Evolutionary conservation across 2,113 vertebrate genomes (phyloP), one percentile per base, ranked within the genome.

Genomic region (Okapia johnstoni): DNA sequence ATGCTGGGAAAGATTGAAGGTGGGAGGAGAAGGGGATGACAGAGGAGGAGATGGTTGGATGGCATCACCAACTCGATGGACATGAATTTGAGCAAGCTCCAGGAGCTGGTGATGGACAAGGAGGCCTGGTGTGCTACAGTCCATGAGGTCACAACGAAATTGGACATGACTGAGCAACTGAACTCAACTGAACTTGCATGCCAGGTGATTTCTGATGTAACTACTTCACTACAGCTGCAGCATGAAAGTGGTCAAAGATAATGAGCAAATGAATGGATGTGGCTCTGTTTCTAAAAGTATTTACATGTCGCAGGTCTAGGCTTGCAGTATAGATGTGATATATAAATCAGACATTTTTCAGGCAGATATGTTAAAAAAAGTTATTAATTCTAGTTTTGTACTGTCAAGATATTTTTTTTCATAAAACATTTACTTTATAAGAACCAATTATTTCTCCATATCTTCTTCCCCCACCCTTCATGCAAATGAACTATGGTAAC

Each of bases 371-470:
- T 73, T 92, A 36, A 52, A 84, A 73, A 21, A 63, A 58, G 11
- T 33, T 85, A 70, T 83, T 94, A 55, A 36, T 85, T 93, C 2
- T 46, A 57, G 76, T 36, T 96, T 92, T 86, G 14, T 57, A 14
- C 16, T 3, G 6, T 88, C 54, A 79, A 84, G 25, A 85, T 81
- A 66, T 5, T 87, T 85, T 85, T 70, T 40, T 70, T 79, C 36
- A 87, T 43, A 57, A 92, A 92, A 66, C 0, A 30, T 61, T 92
- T 93, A 43, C 14, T 58, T 54, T 73, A 43, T 1, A 86, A 48
- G 54, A 85, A 85, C 8, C 16, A 76, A 83, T 28, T 48, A 40
- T 43, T n/a, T 76, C 57, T 85, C 21, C 30, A 66, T 26, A 2
- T 55, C 16, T 76, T 43, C 36, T 87, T 63, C 40, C 25, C 30